Percentiles rank a stretch among this genome's conserved stretches.
Evolutionary conservation across 1,140 invertebrate genomes (phyloP).

Genomic region (Drosophila cardini): DNA sequence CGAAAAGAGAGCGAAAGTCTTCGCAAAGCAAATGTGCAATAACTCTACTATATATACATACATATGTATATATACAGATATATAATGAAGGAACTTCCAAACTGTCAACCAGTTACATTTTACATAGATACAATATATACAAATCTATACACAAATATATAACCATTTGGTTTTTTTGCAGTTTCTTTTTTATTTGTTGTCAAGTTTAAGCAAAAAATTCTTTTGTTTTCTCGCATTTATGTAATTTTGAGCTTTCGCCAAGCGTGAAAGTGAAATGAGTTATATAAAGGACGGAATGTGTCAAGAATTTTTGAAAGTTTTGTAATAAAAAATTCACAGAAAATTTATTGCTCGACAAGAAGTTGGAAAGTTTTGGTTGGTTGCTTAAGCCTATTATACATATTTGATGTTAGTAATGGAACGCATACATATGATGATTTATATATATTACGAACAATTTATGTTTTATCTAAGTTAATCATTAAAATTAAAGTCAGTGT

Average conservation of each 20-base stretch:
- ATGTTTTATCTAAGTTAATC: slow-evolving; percentile 41
- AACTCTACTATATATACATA: no score
- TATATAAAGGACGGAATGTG: slow-evolving; percentile 46
- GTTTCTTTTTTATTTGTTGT: slow-evolving; percentile 30
- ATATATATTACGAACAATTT: slow-evolving; percentile 37
- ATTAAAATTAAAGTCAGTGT: slow-evolving; percentile 61
- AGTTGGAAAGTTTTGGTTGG: slow-evolving; percentile 26
- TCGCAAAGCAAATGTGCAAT: slow-evolving; percentile 67
- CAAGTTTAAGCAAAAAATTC: slow-evolving; percentile 25
- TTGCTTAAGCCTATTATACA: slow-evolving; percentile 17
- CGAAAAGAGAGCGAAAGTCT: slow-evolving; percentile 70
- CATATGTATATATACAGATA: no score
- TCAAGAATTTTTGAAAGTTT: slow-evolving; percentile 55
- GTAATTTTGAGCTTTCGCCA: slow-evolving; percentile 50
- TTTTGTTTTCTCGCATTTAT: slow-evolving; percentile 62
- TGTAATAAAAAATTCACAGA: slow-evolving; percentile 38
- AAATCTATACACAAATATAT: slow-evolving; percentile 7
- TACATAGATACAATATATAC: slow-evolving; percentile 31
- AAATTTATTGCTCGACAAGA: slow-evolving; percentile 24
- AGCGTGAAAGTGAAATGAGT: slow-evolving; percentile 52
- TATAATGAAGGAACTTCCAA: slow-evolving; percentile 30
- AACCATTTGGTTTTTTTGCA: slow-evolving; percentile 14
- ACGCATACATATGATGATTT: slow-evolving; percentile 44
- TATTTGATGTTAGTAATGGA: slow-evolving; percentile 10
- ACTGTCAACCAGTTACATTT: slow-evolving; percentile 23